Conservation (phyloP, 2,888 invertebrate genomes). For the Melipona bicolor region DNA sequence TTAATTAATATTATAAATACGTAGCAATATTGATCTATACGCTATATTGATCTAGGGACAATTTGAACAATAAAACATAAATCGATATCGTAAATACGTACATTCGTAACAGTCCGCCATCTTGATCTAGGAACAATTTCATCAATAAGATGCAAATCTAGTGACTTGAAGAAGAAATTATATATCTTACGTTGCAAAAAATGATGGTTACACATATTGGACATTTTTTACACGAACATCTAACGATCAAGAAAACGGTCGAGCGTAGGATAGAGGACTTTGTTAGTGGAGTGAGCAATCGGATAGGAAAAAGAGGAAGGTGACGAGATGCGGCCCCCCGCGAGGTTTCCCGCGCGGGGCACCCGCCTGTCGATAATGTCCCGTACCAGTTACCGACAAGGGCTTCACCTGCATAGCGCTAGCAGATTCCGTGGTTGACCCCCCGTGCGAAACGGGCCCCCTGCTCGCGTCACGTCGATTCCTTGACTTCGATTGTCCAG, state of each 20-base stretch:
- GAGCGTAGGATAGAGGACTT: not conserved
- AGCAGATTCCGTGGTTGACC: constrained; percentile 64
- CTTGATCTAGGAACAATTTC: not conserved
- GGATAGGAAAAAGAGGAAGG: constrained; percentile 38
- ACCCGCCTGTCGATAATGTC: constrained; percentile 82
- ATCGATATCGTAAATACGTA: too few relatives aligned
- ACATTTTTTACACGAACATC: too few relatives aligned
- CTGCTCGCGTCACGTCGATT: constrained; percentile 69
- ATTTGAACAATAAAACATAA: too few relatives aligned
- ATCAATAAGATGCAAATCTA: not conserved
- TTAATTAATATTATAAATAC: too few relatives aligned
- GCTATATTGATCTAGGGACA: too few relatives aligned
- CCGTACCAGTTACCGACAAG: constrained; percentile 70
- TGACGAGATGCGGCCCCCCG: constrained; percentile 75
- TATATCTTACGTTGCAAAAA: not conserved
- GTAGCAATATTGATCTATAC: too few relatives aligned
- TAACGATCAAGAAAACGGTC: not conserved
- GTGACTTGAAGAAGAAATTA: not conserved
- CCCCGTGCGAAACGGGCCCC: constrained; percentile 74
- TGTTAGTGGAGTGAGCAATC: constrained; percentile 47
- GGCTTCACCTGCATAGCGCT: constrained; percentile 58
- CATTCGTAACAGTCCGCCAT: too few relatives aligned
- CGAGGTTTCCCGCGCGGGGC: constrained; percentile 82
- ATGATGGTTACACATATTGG: not conserved
- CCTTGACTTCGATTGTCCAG: constrained; percentile 77